Percentiles rank a stretch among this genome's conserved stretches.
Evolutionary conservation across 2,113 vertebrate species (phyloP).

Genomic region (Polypterus bichir): DNA sequence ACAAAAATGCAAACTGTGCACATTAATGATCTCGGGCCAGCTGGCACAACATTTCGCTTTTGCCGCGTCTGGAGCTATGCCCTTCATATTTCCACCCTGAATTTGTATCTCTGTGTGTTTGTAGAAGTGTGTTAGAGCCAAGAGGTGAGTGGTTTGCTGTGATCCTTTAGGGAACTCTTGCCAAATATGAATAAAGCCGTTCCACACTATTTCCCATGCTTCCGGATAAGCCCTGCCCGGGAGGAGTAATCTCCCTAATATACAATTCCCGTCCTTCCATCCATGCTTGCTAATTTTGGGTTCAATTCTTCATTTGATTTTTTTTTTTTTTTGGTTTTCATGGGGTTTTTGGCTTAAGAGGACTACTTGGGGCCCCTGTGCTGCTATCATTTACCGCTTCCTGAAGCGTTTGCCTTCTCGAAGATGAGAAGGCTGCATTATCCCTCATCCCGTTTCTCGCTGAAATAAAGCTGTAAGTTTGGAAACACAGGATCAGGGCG

Average conservation of each 20-base stretch:
- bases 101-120: too few species aligned
- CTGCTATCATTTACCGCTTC: background rate
- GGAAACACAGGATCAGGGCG: too few species aligned
- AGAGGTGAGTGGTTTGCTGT: background rate
- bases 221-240: slow-evolving; percentile 30
- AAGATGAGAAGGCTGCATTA: too few species aligned
- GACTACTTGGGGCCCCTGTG: background rate
- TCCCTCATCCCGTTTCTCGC: too few species aligned
- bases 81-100: too few species aligned
- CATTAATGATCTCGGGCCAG: too few species aligned
- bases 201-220: slow-evolving; percentile 31
- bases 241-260: slow-evolving; percentile 33
- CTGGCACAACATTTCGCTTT: too few species aligned
- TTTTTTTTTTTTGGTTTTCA: background rate
- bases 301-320: slow-evolving; percentile 2
- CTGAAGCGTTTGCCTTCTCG: too few species aligned
- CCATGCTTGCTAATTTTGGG: slow-evolving; percentile 17
- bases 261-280: slow-evolving; percentile 26
- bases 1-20: too few species aligned
- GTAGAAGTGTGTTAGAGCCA: too few species aligned
- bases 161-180: slow-evolving; percentile 19
- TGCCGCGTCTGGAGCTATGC: too few species aligned
- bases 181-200: slow-evolving; percentile 23
- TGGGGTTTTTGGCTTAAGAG: background rate
- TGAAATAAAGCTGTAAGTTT: too few species aligned